Base-by-base conservation (phyloP, 1,140 invertebrate species). In the Conus betulinus region DNA sequence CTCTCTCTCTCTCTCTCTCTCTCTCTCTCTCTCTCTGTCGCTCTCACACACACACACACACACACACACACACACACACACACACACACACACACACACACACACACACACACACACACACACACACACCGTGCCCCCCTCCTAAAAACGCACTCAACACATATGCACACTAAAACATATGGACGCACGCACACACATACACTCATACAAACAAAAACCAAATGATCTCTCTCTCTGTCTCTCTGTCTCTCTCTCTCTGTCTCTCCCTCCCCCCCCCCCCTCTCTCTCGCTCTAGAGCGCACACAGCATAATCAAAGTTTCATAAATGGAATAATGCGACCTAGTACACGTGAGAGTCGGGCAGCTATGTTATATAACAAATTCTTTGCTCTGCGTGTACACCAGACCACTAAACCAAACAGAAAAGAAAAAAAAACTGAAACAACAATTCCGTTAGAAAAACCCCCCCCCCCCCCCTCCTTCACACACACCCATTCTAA, bases 21-120 rank as follows among this genome's bases (percentile, higher is more conserved):
- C 3, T 39, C 39, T 39, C 39, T 39, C 39, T 39, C 39, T 39
- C 39, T n/a, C n/a, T n/a, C n/a, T n/a, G n/a, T n/a, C n/a, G n/a
- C n/a, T n/a, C n/a, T n/a, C n/a, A n/a, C n/a, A n/a, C n/a, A n/a
- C n/a, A n/a, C n/a, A n/a, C n/a, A n/a, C n/a, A n/a, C n/a, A n/a
- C n/a, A n/a, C n/a, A n/a, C n/a, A n/a, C n/a, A n/a, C n/a, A 71
- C 63, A 71, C 63, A 71, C 63, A 71, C 63, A 71, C 63, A 71
- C 63, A 71, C 63, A 71, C 63, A 71, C 63, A 71, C 63, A 71
- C 63, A 71, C 63, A 71, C 63, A 71, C 63, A 71, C 63, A 71
- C 63, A 71, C 63, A 71, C 63, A 71, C 63, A 71, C 63, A 71
- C 63, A 71, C 63, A 71, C 63, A 71, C 63, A 71, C 63, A 71